phyloP scores from a whole-genome alignment of 2,797 vertebrate species.

The Sebastiscus tertius region DNA sequence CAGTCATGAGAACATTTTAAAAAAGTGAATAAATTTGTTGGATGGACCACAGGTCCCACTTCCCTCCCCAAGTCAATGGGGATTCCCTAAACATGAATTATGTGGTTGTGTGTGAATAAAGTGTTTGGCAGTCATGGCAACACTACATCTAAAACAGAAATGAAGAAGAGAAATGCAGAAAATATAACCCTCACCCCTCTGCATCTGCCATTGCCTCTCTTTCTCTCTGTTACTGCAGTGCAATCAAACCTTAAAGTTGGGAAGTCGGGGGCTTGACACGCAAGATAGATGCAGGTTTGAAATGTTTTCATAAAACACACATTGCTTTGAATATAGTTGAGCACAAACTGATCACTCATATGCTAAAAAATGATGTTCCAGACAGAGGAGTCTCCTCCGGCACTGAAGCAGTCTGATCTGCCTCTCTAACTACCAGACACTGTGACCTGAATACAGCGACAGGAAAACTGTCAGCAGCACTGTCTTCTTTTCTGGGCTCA shows the following conservation, averaged over 20 bases:
- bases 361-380: slow-evolving; percentile 56
- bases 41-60: neutral
- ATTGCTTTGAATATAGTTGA: slow-evolving; percentile 42
- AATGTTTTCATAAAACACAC: slow-evolving; percentile 42
- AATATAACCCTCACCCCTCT: neutral
- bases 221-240: neutral
- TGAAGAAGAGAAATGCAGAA: neutral
- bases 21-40: neutral
- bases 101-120: neutral
- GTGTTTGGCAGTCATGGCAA: neutral
- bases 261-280: slow-evolving; percentile 26
- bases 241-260: slow-evolving; percentile 21
- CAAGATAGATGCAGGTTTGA: slow-evolving; percentile 27
- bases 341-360: slow-evolving; percentile 52
- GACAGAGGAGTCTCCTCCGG: slow-evolving; percentile 64
- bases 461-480: slow-evolving; percentile 56
- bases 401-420: slow-evolving; percentile 61
- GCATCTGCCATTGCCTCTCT: neutral
- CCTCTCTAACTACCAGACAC: slow-evolving; percentile 63
- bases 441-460: slow-evolving; percentile 68
- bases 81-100: neutral
- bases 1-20: neutral
- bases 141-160: slow-evolving; percentile 1
- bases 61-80: neutral
- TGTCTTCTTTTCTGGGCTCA: slow-evolving; percentile 50